Evolutionary conservation across 2,888 invertebrate genomes (phyloP).

Genomic region (Protodeltote pygarga): DNA sequence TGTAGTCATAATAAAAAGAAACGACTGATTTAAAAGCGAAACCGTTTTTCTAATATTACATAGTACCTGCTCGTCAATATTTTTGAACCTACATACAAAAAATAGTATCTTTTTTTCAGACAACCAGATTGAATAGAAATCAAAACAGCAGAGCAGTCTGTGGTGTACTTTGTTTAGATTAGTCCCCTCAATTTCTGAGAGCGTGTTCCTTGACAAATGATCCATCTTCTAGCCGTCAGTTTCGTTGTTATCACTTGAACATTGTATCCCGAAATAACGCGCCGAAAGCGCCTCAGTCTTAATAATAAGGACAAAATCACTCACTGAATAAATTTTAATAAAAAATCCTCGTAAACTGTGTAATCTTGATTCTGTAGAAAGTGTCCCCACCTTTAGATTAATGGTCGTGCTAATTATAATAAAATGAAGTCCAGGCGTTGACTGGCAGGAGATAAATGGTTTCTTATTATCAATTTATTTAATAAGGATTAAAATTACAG

Average conservation of each 20-base stretch:
- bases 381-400: conserved; percentile 40
- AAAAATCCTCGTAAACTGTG: conserved; percentile 9
- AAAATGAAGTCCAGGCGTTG: conserved; percentile 31
- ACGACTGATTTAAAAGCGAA: too few species aligned
- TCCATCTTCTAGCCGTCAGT: not conserved
- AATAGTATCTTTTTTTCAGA: too few species aligned
- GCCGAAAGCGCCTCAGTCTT: not conserved
- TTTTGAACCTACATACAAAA: too few species aligned
- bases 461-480: conserved; percentile 27
- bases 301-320: conserved; percentile 22
- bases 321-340: conserved; percentile 25
- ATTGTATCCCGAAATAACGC: conserved; percentile 14
- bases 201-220: conserved; percentile 9
- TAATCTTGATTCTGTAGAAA: conserved; percentile 34
- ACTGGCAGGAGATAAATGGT: conserved; percentile 38
- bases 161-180: too few species aligned
- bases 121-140: too few species aligned
- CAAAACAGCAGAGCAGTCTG: too few species aligned
- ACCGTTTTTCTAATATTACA: too few species aligned
- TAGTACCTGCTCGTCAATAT: too few species aligned
- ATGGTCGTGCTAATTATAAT: conserved; percentile 39
- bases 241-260: not conserved
- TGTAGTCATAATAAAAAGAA: too few species aligned
- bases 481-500: conserved; percentile 12
- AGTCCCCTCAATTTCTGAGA: too few species aligned